Conservation (phyloP, 2,797 vertebrate genomes). For the Pangasius krempfi region DNA sequence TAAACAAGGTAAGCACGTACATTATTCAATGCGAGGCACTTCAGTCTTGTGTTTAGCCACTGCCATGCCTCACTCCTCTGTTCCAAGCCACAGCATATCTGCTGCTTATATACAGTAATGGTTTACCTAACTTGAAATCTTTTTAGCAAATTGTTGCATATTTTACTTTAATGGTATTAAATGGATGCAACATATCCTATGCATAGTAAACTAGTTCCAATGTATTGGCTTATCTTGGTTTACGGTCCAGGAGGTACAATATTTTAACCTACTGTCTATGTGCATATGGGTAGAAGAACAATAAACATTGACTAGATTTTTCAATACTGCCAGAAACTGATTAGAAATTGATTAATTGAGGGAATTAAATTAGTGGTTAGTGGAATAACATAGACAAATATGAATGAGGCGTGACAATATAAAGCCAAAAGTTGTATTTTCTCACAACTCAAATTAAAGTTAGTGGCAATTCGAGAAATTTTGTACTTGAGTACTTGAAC, state of each 20-base stretch:
- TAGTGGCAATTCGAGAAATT: neutral
- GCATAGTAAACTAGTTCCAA: neutral
- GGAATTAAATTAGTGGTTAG: neutral
- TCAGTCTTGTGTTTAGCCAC: neutral
- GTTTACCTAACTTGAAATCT: neutral
- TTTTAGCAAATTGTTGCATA: neutral
- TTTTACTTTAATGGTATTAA: neutral
- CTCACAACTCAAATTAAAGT: neutral
- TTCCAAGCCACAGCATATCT: constrained; percentile 5
- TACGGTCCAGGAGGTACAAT: neutral
- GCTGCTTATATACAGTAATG: neutral
- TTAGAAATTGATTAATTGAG: neutral
- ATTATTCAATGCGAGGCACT: neutral
- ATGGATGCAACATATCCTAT: neutral
- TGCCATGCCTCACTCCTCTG: neutral
- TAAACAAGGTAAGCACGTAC: constrained; percentile 57
- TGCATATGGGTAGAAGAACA: neutral
- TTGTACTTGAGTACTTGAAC: neutral
- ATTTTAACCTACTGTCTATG: neutral
- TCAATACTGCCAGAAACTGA: neutral
- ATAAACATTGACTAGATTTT: neutral
- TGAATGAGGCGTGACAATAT: neutral
- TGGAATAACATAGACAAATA: neutral
- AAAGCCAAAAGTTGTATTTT: neutral
- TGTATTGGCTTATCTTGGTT: neutral